Evolutionary conservation across 2,113 vertebrate genomes (phyloP).

Genomic region (Callorhinus ursinus): DNA sequence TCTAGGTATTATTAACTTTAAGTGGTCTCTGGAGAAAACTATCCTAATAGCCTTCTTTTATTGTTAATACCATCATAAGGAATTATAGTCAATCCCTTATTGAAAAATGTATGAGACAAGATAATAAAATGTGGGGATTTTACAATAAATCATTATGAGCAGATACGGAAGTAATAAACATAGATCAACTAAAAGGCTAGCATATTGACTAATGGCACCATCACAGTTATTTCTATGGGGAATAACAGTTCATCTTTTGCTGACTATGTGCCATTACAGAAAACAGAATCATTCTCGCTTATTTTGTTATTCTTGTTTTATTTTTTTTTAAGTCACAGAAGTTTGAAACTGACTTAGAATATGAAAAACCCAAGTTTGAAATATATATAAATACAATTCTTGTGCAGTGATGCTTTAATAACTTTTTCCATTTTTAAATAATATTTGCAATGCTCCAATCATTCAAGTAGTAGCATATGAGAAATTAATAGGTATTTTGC

Average conservation of each 20-base stretch:
- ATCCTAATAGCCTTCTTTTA: constrained; percentile 78
- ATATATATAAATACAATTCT: neutral
- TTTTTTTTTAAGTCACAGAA: neutral
- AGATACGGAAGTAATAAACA: constrained; percentile 80
- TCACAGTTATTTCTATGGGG: constrained; percentile 53
- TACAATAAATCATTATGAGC: constrained; percentile 80
- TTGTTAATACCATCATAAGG: constrained; percentile 72
- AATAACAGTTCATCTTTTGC: constrained; percentile 52
- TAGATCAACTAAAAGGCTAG: constrained; percentile 66
- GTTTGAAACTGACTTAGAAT: neutral
- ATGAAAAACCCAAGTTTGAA: neutral
- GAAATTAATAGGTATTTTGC: neutral
- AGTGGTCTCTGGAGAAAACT: constrained; percentile 77
- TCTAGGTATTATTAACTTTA: constrained; percentile 68
- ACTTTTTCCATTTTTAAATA: constrained; percentile 43
- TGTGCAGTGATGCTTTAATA: neutral
- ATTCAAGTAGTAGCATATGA: constrained; percentile 39
- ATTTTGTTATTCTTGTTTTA: neutral
- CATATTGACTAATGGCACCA: constrained; percentile 61
- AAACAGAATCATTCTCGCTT: neutral
- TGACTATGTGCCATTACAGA: neutral
- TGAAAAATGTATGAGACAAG: constrained; percentile 78
- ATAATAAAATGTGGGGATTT: constrained; percentile 81
- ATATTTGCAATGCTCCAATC: constrained; percentile 28
- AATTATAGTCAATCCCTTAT: constrained; percentile 74